Evolutionary conservation across 2,888 invertebrate species (phyloP).

Genomic region (Acanthosepion lycidas): DNA sequence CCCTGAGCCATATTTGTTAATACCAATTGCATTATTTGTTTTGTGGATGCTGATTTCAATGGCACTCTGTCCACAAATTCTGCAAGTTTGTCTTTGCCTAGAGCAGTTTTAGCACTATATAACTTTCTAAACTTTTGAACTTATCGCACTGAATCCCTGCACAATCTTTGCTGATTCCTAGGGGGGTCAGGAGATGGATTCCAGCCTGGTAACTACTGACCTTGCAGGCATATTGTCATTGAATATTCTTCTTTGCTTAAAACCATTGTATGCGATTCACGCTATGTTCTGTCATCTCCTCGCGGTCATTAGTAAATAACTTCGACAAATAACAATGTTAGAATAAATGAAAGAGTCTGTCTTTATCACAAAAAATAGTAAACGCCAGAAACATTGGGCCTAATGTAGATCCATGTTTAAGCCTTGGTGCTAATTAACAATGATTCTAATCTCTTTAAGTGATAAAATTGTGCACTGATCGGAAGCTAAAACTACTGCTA

Average conservation of each 20-base stretch:
- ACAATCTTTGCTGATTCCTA: not conserved
- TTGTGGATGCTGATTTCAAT: not conserved
- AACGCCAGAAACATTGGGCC: not conserved
- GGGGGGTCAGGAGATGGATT: not conserved
- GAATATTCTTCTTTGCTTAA: not conserved
- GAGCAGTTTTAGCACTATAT: not conserved
- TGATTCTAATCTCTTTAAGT: too few species aligned
- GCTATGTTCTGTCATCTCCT: not conserved
- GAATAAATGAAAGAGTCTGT: not conserved
- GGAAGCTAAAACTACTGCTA: too few species aligned
- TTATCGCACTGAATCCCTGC: not conserved
- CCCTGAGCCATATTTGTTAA: not conserved
- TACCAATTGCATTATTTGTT: not conserved
- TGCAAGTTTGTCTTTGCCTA: not conserved
- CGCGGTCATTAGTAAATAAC: not conserved
- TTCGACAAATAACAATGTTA: not conserved
- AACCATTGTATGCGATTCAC: not conserved
- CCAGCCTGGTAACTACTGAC: not conserved
- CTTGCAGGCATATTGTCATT: not conserved
- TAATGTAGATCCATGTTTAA: not conserved
- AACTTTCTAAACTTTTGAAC: slow-evolving; percentile 7
- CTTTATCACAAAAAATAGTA: not conserved
- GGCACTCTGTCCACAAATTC: not conserved
- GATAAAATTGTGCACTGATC: too few species aligned
- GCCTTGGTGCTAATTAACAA: not conserved